Evolutionary conservation across 2,113 vertebrate species (phyloP).

Genomic region (Gymnarchus niloticus): DNA sequence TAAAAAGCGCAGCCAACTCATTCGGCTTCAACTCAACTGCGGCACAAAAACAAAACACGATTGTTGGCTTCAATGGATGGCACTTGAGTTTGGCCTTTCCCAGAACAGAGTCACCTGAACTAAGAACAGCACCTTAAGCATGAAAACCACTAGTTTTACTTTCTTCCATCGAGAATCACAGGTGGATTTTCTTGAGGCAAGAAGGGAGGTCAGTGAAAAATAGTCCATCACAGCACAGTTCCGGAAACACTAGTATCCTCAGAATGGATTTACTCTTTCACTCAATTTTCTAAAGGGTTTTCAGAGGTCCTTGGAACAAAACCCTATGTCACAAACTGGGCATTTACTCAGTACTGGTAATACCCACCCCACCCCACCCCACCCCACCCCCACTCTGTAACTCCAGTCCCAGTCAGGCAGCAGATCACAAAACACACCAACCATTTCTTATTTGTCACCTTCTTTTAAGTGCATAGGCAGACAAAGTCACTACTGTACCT

Average conservation of each 20-base stretch:
- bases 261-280: slow-evolving; percentile 58
- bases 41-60: slow-evolving; percentile 26
- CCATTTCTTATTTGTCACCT: slow-evolving; percentile 53
- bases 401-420: slow-evolving; percentile 28
- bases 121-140: neutral
- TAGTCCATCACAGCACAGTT: neutral
- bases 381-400: slow-evolving; percentile 37
- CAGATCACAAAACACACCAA: slow-evolving; percentile 21
- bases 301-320: slow-evolving; percentile 69
- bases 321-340: slow-evolving; percentile 22
- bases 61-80: slow-evolving; percentile 18
- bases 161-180: neutral
- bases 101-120: neutral
- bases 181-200: slow-evolving; percentile 5
- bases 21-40: slow-evolving; percentile 27
- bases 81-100: slow-evolving; percentile 16
- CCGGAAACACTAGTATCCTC: slow-evolving; percentile 25
- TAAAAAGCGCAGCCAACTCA: slow-evolving; percentile 61
- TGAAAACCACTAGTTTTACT: slow-evolving; percentile 16
- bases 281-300: slow-evolving; percentile 63
- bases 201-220: neutral
- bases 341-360: slow-evolving; percentile 21
- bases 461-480: slow-evolving; percentile 69
- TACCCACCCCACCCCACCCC: slow-evolving; percentile 47
- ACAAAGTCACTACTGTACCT: slow-evolving; percentile 47